Conservation (phyloP, 2,797 vertebrate species). For the Hybognathus amarus region DNA sequence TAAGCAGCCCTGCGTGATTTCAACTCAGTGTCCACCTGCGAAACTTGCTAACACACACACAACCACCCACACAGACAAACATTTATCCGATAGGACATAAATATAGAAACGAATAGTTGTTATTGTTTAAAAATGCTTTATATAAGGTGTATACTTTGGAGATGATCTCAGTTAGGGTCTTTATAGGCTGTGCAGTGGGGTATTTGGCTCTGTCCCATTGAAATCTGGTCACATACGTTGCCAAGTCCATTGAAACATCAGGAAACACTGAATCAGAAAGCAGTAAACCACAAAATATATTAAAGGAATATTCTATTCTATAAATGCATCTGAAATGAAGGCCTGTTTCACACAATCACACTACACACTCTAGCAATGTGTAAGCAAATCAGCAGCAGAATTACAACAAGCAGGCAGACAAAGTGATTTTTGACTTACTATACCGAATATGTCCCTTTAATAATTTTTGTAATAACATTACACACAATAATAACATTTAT, state of each 20-base stretch:
- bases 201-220: slow-evolving; percentile 98
- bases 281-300: background rate
- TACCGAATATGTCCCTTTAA: background rate
- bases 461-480: background rate
- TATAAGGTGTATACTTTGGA: slow-evolving; percentile 80
- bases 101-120: background rate
- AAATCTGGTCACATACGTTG: slow-evolving; percentile 88
- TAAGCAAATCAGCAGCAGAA: background rate
- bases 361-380: background rate
- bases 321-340: background rate
- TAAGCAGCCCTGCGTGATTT: slow-evolving; percentile 83
- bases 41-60: slow-evolving; percentile 82
- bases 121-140: background rate
- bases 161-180: slow-evolving; percentile 86
- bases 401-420: background rate
- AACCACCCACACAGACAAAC: slow-evolving; percentile 49
- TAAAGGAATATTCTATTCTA: background rate
- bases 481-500: background rate
- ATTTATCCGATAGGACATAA: slow-evolving; percentile 3
- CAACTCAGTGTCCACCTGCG: slow-evolving; percentile 87
- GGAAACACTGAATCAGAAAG: slow-evolving; percentile 54
- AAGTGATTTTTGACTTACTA: background rate
- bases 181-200: slow-evolving; percentile 85
- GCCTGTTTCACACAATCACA: background rate
- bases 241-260: slow-evolving; percentile 83